Base-by-base conservation (phyloP, 2,113 vertebrate genomes). In the Cryptoleucopteryx plumbea region DNA sequence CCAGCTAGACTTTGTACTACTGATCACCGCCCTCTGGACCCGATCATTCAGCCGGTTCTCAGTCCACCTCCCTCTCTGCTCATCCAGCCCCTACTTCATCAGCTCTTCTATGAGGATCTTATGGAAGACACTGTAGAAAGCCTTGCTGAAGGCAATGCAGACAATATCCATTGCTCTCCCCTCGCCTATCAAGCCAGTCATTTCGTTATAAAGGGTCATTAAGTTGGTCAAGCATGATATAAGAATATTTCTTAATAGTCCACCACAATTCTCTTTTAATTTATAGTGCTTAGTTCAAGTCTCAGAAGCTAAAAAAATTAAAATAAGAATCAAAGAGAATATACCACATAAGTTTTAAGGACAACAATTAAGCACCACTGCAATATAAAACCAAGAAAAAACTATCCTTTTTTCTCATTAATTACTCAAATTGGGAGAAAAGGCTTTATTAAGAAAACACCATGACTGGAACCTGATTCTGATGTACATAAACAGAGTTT, bases 361-460 rank as follows among this genome's bases (percentile, higher is more conserved):
- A 38, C 29, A 42, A 15, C 3, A 75, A 19, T 45, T 67, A 72
- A 86, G 4, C 3, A 65, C 3, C 3, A 4, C 3, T 26, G 16
- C 13, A 70, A 53, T 18, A 47, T 8, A 75, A 34, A 90, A 40
- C 2, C 2, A 71, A 71, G 3, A 14, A n/a, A 48, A 63, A 11
- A 8, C 0, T 5, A 1, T 5, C 2, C 9, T 32, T 31, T 56
- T 68, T 61, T 20, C 6, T 26, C 10, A 23, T 55, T 79, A 72
- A 36, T 55, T 42, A 32, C 29, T 75, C 6, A 61, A 80, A 83
- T 36, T 61, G 2, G 72, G 10, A 84, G 36, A 85, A 79, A 70
- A 84, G 16, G 1, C 3, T 68, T 89, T 81, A 22, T 31, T 43
- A 73, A 61, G 48, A 61, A 61, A 79, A 72, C 4, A 65, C 3